Evolutionary conservation across 2,797 vertebrate genomes (phyloP).

Genomic region (Telmatherina bonti): DNA sequence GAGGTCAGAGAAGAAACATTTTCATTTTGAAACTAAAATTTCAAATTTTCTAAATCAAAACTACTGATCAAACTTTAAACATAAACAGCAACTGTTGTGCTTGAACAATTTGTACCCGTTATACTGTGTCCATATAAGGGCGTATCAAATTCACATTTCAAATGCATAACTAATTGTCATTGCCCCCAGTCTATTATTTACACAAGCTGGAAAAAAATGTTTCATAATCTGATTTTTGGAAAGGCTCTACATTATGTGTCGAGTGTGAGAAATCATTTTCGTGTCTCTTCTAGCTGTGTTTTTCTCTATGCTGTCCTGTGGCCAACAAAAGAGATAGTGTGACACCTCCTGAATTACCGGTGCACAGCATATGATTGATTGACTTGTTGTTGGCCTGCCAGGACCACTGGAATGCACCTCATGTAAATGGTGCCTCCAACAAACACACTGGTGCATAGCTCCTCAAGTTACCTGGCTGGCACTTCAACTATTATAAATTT

Average conservation of each 20-base stretch:
- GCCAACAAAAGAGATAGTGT: conserved; percentile 73
- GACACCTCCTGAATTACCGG: conserved; percentile 68
- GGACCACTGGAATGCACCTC: conserved; percentile 73
- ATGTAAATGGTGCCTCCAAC: conserved; percentile 72
- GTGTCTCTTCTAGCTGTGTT: conserved; percentile 40
- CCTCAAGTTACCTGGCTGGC: conserved; percentile 73
- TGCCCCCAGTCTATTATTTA: conserved; percentile 14
- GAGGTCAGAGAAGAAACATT: not conserved
- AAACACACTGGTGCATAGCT: conserved; percentile 66
- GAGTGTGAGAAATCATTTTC: conserved; percentile 39
- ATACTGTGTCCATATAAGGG: conserved; percentile 1
- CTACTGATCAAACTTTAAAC: conserved; percentile 1
- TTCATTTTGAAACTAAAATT: conserved; percentile 2
- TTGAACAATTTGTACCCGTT: not conserved
- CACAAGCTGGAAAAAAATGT: conserved; percentile 13
- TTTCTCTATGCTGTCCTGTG: conserved; percentile 45
- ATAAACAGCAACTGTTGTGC: not conserved
- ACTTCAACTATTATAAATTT: conserved; percentile 65
- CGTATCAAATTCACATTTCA: not conserved
- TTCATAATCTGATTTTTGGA: conserved; percentile 23
- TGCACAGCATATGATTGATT: conserved; percentile 71
- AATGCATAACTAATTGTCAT: conserved; percentile 7
- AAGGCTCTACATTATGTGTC: conserved; percentile 17
- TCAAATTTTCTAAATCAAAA: not conserved
- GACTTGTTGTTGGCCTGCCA: conserved; percentile 74